These are phyloP conservation scores for Thera britannica DNA, from an alignment of 2,888 invertebrate species.

Conservation along the genomic window DNA sequence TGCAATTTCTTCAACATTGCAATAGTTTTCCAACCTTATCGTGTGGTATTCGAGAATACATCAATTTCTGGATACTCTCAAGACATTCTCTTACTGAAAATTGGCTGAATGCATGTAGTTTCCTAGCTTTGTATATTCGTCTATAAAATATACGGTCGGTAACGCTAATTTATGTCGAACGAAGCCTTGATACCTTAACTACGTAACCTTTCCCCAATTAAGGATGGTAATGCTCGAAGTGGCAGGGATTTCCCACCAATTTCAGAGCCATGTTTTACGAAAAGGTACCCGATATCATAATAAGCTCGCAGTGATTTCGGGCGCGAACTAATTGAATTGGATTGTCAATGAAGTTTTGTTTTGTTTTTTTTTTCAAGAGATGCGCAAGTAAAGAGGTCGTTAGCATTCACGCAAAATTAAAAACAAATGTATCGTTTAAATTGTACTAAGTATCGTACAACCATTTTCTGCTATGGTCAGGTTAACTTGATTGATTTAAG, in stretches of 20 bases:
- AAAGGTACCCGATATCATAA: constrained; percentile 15
- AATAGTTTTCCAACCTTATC: too few species aligned
- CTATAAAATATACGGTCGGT: constrained; percentile 25
- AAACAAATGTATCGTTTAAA: too few species aligned
- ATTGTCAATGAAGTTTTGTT: constrained; percentile 7
- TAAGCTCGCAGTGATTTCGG: constrained; percentile 23
- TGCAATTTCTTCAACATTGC: too few species aligned
- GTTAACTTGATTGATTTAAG: too few species aligned
- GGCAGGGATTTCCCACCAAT: constrained; percentile 34
- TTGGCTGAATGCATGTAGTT: not conserved
- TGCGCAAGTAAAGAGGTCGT: not conserved
- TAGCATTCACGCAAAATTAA: too few species aligned
- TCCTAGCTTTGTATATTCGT: not conserved
- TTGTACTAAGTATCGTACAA: too few species aligned
- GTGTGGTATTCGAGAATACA: too few species aligned
- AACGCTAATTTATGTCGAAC: constrained; percentile 48
- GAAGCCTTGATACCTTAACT: constrained; percentile 37
- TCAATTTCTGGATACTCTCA: too few species aligned
- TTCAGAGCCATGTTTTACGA: constrained; percentile 27
- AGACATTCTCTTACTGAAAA: too few species aligned
- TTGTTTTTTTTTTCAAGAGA: too few species aligned
- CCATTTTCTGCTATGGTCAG: too few species aligned
- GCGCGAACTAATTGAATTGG: constrained; percentile 25
- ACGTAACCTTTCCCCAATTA: constrained; percentile 42
- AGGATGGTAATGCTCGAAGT: constrained; percentile 35